These are phyloP conservation scores for Mus spicilegus DNA, from an alignment of 2,113 vertebrate species.

Conservation along the genomic window DNA sequence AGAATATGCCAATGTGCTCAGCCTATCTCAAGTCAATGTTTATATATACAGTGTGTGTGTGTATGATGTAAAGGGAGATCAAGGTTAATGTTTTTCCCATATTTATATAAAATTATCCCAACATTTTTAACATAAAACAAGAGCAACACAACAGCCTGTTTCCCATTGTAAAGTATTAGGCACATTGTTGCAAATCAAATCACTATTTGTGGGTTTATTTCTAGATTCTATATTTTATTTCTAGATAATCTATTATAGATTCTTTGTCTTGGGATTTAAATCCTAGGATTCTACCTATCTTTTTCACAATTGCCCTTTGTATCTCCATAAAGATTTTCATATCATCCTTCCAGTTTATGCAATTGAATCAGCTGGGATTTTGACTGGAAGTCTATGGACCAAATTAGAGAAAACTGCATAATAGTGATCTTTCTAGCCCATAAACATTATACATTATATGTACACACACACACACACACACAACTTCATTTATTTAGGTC, in stretches of 20 bases:
- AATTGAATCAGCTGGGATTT: slow-evolving; percentile 1
- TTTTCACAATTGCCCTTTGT: not conserved
- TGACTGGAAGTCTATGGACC: not conserved
- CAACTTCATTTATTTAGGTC: not conserved
- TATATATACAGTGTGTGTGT: not conserved
- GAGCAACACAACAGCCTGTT: not conserved
- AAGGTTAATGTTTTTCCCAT: not conserved
- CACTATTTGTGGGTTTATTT: not conserved
- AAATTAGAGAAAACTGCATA: not conserved
- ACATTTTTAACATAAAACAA: not conserved
- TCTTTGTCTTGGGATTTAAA: not conserved
- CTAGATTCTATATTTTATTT: not conserved
- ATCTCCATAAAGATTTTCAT: not conserved
- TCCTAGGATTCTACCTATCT: not conserved
- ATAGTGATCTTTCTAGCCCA: not conserved
- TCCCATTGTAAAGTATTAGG: not conserved
- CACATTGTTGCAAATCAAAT: not conserved
- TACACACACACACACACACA: not conserved
- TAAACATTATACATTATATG: not conserved
- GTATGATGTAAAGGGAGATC: not conserved
- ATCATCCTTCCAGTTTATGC: not conserved
- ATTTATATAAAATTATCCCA: not conserved
- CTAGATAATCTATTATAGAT: not conserved
- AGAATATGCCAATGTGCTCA: not conserved
- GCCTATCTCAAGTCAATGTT: not conserved